Evolutionary conservation across 2,797 vertebrate genomes (phyloP), one percentile per base, ranked within the genome.

Genomic region (Dryobates pubescens): DNA sequence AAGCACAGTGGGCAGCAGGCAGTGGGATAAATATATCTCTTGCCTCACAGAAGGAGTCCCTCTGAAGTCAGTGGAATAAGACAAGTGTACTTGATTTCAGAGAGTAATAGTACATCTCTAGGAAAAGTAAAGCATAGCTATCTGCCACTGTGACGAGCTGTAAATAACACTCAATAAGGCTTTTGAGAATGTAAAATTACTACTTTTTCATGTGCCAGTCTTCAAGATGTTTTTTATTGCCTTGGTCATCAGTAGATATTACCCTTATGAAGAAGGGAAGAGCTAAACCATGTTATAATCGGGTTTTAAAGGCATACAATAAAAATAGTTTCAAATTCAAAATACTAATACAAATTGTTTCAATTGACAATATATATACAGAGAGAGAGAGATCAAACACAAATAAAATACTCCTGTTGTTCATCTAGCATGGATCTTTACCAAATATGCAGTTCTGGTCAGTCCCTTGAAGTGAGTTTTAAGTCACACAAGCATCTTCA

Each of bases 11-110:
- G 91, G 82, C 85, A 93, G 45, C 64, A 81, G 62, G 80, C 85
- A 76, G n/a, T 13, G 41, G 77, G 85, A 88, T 89, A 82, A 95
- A 95, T 94, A 74, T 24, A 77, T 90, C 68, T 77, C 90, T 93
- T 34, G 47, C 71, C 61, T 88, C 57, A 59, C 34, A 34, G 82
- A 90, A 89, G 69, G 72, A 57, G 53, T 76, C 49, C 62, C 85
- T 92, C 85, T 65, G n/a, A 89, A 95, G 80, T 86, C 92, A 65
- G 85, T 63, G 85, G 54, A 82, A 81, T 53, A 93, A 94, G 68
- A 82, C 80, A 84, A 95, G 91, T 59, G 85, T 91, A 71, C 89
- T 93, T 91, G 82, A 82, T 91, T 93, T 65, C 74, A 8, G 9
- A 16, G 64, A 62, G 72, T 74, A 58, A 41, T 43, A 54, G 74